Conservation (phyloP, 1,140 invertebrate species). For the Hetaerina americana region DNA sequence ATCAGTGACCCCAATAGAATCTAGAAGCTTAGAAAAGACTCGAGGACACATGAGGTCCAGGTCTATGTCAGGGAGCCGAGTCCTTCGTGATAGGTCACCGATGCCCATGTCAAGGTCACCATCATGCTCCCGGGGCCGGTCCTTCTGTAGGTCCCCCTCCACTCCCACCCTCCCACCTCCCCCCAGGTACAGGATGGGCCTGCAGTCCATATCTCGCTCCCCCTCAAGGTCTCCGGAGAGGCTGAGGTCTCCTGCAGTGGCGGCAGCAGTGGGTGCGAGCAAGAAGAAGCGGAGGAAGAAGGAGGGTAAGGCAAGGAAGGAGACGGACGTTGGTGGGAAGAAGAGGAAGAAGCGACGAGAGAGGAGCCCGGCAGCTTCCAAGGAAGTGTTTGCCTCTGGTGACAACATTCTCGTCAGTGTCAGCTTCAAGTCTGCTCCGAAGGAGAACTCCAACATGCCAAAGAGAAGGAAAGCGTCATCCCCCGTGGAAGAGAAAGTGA, state of each 20-base stretch:
- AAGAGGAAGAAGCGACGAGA: conserved; percentile 38
- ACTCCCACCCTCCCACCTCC: conserved; percentile 26
- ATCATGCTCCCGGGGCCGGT: conserved; percentile 34
- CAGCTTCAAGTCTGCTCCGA: conserved; percentile 47
- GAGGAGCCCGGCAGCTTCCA: conserved; percentile 50
- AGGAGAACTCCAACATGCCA: conserved; percentile 29
- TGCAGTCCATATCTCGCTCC: conserved; percentile 8
- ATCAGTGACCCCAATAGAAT: conserved; percentile 24
- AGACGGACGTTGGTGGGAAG: conserved; percentile 29
- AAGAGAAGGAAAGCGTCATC: conserved; percentile 31
- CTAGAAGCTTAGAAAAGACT: conserved; percentile 27
- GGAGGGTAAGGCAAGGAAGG: conserved; percentile 35
- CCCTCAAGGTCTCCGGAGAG: conserved; percentile 17
- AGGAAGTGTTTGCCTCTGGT: conserved; percentile 82
- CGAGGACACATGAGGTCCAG: neutral
- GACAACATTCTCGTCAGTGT: conserved; percentile 85
- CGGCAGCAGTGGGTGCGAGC: conserved; percentile 15
- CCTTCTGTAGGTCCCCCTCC: conserved; percentile 19
- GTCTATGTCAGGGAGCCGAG: neutral
- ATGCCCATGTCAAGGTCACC: conserved; percentile 32
- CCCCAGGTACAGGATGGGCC: conserved; percentile 11
- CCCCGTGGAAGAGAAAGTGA: conserved; percentile 22
- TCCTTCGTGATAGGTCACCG: neutral
- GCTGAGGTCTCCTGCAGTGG: conserved; percentile 14
- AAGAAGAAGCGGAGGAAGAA: conserved; percentile 38